Evolutionary conservation across 2,888 invertebrate genomes (phyloP), one percentile per base, ranked within the genome.

Genomic region (Xestia c-nigrum): DNA sequence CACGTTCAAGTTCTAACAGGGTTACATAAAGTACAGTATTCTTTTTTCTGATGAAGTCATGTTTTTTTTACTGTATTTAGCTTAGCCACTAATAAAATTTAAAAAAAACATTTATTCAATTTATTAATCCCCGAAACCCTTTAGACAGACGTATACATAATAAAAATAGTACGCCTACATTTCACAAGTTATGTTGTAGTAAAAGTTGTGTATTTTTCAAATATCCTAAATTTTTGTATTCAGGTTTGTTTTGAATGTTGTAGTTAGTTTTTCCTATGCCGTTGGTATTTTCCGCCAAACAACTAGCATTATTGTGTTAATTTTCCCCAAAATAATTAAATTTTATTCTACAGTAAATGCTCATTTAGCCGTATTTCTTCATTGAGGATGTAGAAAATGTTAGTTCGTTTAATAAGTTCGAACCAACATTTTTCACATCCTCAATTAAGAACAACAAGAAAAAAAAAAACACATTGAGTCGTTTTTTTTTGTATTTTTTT

Each of bases 381-480:
- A 74, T 75, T 81, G 46, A 75, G 69, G 59, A 81, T 69, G 19
- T 21, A n/a, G 5, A 43, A 16, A 67, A 19, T 47, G 7, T n/a
- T 24, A 1, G 21, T n/a, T n/a, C n/a, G n/a, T n/a, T n/a, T n/a
- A n/a, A n/a, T n/a, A n/a, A n/a, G n/a, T n/a, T n/a, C n/a, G n/a
- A n/a, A n/a, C n/a, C n/a, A n/a, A n/a, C n/a, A n/a, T n/a, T n/a
- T n/a, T n/a, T n/a, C n/a, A n/a, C n/a, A n/a, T n/a, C n/a, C n/a
- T n/a, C n/a, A n/a, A n/a, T n/a, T n/a, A n/a, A n/a, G n/a, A n/a
- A n/a, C n/a, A n/a, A n/a, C n/a, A n/a, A n/a, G n/a, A n/a, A n/a
- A n/a, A 31, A 16, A 59, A 24, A 59, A 16, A 59, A 1, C 0
- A 31, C 6, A 19, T 7, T 7, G 0, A 7, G 1, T 3, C 0